Conservation (phyloP, 2,797 vertebrate species). For the Macroramphosus scolopax region DNA sequence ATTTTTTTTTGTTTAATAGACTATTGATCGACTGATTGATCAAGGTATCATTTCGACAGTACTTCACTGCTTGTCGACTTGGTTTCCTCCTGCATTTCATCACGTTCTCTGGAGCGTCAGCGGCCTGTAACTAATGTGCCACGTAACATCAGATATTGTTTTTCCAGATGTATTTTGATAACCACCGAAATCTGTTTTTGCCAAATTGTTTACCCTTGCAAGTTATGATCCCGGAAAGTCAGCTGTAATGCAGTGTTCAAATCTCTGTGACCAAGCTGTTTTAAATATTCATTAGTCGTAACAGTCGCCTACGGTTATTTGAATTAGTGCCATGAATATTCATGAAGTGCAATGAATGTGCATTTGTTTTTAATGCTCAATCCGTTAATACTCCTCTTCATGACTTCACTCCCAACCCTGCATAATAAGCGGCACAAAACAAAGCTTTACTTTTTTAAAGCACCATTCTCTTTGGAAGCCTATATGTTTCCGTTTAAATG, state of each 20-base stretch:
- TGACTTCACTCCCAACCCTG: slow-evolving; percentile 56
- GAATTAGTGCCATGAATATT: slow-evolving; percentile 93
- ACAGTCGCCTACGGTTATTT: slow-evolving; percentile 94
- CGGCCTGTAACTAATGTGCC: slow-evolving; percentile 54
- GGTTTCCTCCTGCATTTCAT: slow-evolving; percentile 25
- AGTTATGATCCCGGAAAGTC: slow-evolving; percentile 83
- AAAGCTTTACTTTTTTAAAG: slow-evolving; percentile 66
- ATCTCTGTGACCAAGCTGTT: slow-evolving; percentile 88
- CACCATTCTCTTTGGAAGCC: slow-evolving; percentile 47
- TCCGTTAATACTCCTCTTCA: slow-evolving; percentile 72
- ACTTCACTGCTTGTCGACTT: slow-evolving; percentile 16
- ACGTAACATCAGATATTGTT: slow-evolving; percentile 63
- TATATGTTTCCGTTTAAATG: slow-evolving; percentile 62
- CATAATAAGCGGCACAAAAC: slow-evolving; percentile 68
- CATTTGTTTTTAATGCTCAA: slow-evolving; percentile 85
- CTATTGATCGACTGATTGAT: slow-evolving; percentile 18
- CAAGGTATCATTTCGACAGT: slow-evolving; percentile 22
- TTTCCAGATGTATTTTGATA: slow-evolving; percentile 67
- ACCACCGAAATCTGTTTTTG: slow-evolving; percentile 60
- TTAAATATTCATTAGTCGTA: slow-evolving; percentile 92
- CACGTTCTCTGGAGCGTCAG: slow-evolving; percentile 17
- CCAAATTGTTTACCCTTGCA: slow-evolving; percentile 87
- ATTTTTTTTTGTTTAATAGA: slow-evolving; percentile 10
- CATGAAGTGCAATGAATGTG: slow-evolving; percentile 86
- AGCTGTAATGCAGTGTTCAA: slow-evolving; percentile 84